Evolutionary conservation across 2,797 vertebrate genomes (phyloP), one percentile per base, ranked within the genome.

Genomic region (Novumbra hubbsi): DNA sequence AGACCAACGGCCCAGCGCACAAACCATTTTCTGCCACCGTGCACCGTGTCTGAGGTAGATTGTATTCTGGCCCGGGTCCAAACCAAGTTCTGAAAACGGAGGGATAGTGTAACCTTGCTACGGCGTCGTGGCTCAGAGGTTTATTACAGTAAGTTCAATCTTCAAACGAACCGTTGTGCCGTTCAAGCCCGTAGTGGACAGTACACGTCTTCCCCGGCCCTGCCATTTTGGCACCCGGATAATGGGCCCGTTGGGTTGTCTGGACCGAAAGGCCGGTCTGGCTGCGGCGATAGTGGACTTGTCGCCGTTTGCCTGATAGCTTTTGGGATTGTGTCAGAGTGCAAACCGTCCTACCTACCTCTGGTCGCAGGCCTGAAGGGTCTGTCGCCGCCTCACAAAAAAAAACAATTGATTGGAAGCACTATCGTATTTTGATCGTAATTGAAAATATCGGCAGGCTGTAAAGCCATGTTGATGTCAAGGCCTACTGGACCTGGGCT

Each of bases 261-360:
- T 68, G 48, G 66, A 74, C 3, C 4, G 15, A 70, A 17, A 28
- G 16, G 28, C 57, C 55, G 60, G 38, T 68, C 71, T 48, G 78
- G 48, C 41, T 8, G 62, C 69, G 60, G 65, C 75, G 75, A 80
- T 78, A 73, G 65, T 64, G 32, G n/a, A 67, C 34, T 21, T 5
- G 69, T 52, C 41, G 72, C 24, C 76, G 5, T 84, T 74, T 81
- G 72, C 72, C 71, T 63, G 73, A 67, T 57, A 24, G 73, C 5
- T 79, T 70, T 45, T 66, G 68, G 73, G 77, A 66, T 72, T 69
- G 74, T 45, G 48, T 76, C 76, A 2, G 1, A 68, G 67, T 45
- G 50, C 17, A 65, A 76, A 72, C 45, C 48, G 12, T 57, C 27
- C 27, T 52, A 78, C 48, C 72, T 73, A 32, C 28, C 0, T 0